Evolutionary conservation across 2,888 invertebrate species (phyloP).

Genomic region (Tillus elongatus): DNA sequence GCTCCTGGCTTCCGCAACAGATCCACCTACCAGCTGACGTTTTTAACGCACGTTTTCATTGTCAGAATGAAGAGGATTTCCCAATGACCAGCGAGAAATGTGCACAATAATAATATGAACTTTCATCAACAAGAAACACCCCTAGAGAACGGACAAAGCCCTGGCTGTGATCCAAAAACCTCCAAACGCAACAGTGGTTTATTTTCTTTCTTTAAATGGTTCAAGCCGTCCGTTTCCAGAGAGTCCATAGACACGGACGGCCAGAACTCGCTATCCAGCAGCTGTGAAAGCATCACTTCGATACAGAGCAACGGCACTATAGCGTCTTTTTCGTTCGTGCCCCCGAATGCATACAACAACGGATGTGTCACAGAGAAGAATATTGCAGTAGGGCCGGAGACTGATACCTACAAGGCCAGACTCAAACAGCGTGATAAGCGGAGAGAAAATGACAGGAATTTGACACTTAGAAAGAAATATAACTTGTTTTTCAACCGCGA

Average conservation of each 20-base stretch:
- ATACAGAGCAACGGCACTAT: slow-evolving; percentile 63
- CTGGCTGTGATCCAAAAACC: slow-evolving; percentile 39
- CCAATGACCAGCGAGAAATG: slow-evolving; percentile 20
- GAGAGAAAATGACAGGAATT: slow-evolving; percentile 50
- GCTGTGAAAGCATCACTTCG: slow-evolving; percentile 56
- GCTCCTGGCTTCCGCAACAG: too few relatives aligned
- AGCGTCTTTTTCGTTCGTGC: slow-evolving; percentile 61
- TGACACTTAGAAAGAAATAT: slow-evolving; percentile 58
- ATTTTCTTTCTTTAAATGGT: slow-evolving; percentile 64
- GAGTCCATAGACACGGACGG: slow-evolving; percentile 35
- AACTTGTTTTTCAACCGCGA: slow-evolving; percentile 44
- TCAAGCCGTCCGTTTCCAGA: slow-evolving; percentile 47
- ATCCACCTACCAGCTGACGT: too few relatives aligned
- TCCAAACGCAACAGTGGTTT: slow-evolving; percentile 43
- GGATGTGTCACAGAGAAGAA: slow-evolving; percentile 37
- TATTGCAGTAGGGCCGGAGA: slow-evolving; percentile 49
- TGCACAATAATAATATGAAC: slow-evolving; percentile 29
- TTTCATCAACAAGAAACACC: slow-evolving; percentile 27
- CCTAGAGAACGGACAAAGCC: slow-evolving; percentile 34
- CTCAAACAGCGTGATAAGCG: slow-evolving; percentile 51
- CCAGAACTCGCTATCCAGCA: slow-evolving; percentile 39
- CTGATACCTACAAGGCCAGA: slow-evolving; percentile 55
- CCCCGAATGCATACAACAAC: slow-evolving; percentile 46
- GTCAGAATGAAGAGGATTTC: slow-evolving; percentile 17
- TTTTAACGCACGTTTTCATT: slow-evolving; percentile 5